These are phyloP conservation scores for Pelvicachromis taeniatus DNA, from an alignment of 2,113 vertebrate species.

Conservation along the genomic window DNA sequence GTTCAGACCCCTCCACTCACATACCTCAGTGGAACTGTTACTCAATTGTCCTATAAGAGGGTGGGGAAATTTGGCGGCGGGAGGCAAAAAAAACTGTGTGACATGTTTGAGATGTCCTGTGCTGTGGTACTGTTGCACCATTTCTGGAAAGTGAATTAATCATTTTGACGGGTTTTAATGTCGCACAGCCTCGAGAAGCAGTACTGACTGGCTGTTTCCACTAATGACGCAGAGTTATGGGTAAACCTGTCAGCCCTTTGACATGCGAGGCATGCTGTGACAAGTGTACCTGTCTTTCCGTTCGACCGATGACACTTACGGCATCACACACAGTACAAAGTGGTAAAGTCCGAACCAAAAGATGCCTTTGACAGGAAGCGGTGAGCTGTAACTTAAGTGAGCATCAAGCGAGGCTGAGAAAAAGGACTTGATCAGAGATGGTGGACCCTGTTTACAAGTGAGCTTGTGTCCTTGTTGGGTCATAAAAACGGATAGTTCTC, in stretches of 20 bases:
- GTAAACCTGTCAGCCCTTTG: neutral
- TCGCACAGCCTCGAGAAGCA: neutral
- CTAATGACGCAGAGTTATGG: neutral
- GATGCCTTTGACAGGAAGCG: neutral
- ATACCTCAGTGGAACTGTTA: constrained; percentile 6
- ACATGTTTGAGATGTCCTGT: neutral
- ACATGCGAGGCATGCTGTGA: neutral
- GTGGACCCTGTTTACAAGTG: neutral
- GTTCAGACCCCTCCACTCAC: neutral
- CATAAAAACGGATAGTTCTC: neutral
- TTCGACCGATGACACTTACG: constrained; percentile 4
- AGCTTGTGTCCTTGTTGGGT: neutral
- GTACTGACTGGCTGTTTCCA: constrained; percentile 1
- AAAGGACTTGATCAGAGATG: neutral
- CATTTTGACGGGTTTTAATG: neutral
- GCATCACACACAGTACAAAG: neutral
- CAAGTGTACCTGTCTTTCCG: neutral
- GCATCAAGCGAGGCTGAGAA: neutral
- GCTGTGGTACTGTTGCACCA: constrained; percentile 19
- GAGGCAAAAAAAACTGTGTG: neutral
- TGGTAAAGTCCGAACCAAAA: neutral
- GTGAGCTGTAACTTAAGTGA: neutral
- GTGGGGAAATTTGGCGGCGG: constrained; percentile 6
- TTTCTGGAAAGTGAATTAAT: constrained; percentile 2
- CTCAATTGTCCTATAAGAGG: constrained; percentile 12